A percentile compares a stretch with the other conserved stretches of the same genome.
phyloP scores from a whole-genome alignment of 2,888 invertebrate species.

The Watsonalla binaria region DNA sequence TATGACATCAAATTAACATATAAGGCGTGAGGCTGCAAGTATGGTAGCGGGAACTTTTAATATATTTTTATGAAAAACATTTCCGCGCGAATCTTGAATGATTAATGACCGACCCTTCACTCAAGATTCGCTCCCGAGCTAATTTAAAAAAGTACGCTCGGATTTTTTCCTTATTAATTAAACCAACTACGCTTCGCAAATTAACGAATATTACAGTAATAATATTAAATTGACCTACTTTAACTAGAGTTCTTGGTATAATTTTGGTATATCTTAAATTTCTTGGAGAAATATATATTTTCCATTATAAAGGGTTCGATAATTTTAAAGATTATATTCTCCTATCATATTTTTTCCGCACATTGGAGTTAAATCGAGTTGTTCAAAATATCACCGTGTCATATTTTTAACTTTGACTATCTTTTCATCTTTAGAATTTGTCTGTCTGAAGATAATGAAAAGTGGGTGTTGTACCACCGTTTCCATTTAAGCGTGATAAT shows the following conservation, averaged over 20 bases:
- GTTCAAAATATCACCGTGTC: too few relatives aligned
- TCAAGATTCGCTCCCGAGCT: constrained; percentile 47
- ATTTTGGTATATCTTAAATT: constrained; percentile 1
- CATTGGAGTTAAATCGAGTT: too few relatives aligned
- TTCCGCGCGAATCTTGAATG: constrained; percentile 62
- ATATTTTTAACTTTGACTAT: too few relatives aligned
- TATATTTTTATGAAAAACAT: constrained; percentile 69
- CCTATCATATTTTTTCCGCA: too few relatives aligned
- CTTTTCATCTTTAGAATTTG: too few relatives aligned
- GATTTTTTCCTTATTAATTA: constrained; percentile 50
- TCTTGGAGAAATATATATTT: too few relatives aligned
- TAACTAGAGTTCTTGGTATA: constrained; percentile 11
- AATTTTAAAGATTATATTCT: too few relatives aligned
- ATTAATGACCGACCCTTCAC: constrained; percentile 67
- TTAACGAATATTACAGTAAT: constrained; percentile 13
- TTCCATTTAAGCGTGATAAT: too few relatives aligned
- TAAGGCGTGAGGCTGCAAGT: constrained; percentile 52
- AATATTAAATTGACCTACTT: constrained; percentile 12
- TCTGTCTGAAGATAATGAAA: too few relatives aligned
- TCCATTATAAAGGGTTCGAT: not conserved
- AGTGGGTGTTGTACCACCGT: too few relatives aligned
- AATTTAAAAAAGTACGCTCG: constrained; percentile 43
- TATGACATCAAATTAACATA: constrained; percentile 67
- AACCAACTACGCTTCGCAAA: constrained; percentile 34
- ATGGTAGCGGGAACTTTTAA: constrained; percentile 65